Conservation (phyloP, 2,113 vertebrate species). For the Leptobrachium leishanense region DNA sequence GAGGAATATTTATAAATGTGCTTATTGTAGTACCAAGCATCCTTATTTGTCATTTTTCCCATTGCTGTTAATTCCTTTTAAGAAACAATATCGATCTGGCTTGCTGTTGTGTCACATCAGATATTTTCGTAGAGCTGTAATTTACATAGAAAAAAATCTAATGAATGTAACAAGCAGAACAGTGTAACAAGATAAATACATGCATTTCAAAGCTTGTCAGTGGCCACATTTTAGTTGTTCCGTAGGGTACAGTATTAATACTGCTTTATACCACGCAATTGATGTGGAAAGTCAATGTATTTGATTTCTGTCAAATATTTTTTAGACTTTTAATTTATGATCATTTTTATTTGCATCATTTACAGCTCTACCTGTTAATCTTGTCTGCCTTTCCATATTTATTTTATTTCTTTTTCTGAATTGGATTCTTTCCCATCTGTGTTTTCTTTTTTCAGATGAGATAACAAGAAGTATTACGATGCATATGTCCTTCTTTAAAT, state of each 20-base stretch:
- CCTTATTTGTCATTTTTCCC: no score
- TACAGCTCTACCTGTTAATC: neutral
- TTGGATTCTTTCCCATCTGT: neutral
- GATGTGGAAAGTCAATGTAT: neutral
- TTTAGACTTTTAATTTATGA: neutral
- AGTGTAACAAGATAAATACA: neutral
- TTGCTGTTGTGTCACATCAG: no score
- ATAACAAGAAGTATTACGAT: no score
- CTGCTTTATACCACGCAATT: neutral
- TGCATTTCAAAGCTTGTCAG: neutral
- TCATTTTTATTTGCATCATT: neutral
- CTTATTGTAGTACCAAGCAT: no score
- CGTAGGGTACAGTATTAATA: neutral
- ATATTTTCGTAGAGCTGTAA: neutral
- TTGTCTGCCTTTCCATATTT: no score
- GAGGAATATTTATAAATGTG: no score
- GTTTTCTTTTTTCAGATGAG: neutral
- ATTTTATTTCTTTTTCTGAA: no score
- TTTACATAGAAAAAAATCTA: neutral
- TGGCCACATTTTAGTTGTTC: neutral
- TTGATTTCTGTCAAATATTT: neutral
- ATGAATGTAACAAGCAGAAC: neutral
- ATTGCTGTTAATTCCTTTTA: no score
- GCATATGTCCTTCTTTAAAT: no score
- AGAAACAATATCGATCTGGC: no score